These are phyloP conservation scores for Pachyuromys duprasi DNA, from an alignment of 2,797 vertebrate genomes.

Conservation along the genomic window DNA sequence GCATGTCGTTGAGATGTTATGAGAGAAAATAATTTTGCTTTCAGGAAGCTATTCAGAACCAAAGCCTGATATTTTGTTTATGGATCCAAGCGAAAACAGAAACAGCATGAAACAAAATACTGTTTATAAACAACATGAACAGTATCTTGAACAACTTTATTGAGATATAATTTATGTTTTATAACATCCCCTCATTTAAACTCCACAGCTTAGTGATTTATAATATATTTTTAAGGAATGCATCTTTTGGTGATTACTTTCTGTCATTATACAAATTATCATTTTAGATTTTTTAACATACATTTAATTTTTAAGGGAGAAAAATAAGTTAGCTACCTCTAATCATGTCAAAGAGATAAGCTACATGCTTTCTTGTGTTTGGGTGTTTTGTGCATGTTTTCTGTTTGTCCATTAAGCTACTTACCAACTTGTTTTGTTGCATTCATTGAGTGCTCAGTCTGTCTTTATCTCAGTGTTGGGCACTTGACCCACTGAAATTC, in stretches of 20 bases:
- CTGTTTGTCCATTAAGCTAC: constrained; percentile 14
- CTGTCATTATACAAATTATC: background rate
- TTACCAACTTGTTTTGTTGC: constrained; percentile 1
- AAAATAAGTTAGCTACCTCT: constrained; percentile 19
- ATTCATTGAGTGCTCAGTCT: background rate
- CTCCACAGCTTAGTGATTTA: background rate
- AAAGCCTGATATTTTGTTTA: background rate
- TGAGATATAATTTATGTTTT: constrained; percentile 51
- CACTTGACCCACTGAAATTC: background rate
- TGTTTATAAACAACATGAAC: constrained; percentile 5
- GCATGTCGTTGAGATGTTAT: background rate
- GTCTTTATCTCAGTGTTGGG: background rate
- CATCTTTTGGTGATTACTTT: constrained; percentile 49
- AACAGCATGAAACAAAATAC: background rate
- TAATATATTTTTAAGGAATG: background rate
- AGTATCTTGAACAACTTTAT: background rate
- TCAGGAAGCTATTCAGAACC: background rate
- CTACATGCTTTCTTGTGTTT: background rate
- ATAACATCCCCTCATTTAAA: constrained; percentile 32
- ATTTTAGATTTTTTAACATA: background rate
- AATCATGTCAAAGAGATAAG: background rate
- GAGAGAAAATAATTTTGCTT: background rate
- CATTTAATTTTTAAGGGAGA: background rate
- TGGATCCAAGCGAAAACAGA: background rate
- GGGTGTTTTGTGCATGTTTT: background rate